Base-by-base conservation (phyloP, 2,888 invertebrate genomes). In the Netelia fuscicornis region DNA sequence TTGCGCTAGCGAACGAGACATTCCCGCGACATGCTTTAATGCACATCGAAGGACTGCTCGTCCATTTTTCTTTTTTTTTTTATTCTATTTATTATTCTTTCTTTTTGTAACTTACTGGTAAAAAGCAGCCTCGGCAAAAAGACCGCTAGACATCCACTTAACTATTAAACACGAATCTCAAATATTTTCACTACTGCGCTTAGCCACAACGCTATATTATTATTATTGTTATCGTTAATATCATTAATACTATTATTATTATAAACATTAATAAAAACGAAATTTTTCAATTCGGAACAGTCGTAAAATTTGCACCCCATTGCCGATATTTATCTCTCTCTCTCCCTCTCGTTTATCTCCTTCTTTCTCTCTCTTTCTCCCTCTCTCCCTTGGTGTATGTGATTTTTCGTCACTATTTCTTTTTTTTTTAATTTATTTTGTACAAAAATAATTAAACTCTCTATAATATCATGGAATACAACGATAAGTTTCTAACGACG, bases 381-480 rank as follows among this genome's bases (percentile, higher is more conserved):
- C 44, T 44, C 72, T 58, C 72, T n/a, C 65, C 56, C 10, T 42
- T 62, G n/a, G 9, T 23, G 37, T 58, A 20, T 42, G 30, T 30
- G 30, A 30, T 5, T 30, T 5, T 2, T 30, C 30, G 30, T 30
- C 30, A 6, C n/a, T 67, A 42, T 65, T 8, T 60, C 54, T 65
- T 64, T 68, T n/a, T 44, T 30, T 30, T 30, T 25, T 25, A 0
- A 30, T 30, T 30, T 30, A 30, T 81, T 68, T 65, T 80, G 90
- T 91, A 91, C 88, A 91, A 91, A 91, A 91, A 91, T 91, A 91
- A 91, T 88, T 90, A 90, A 91, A 90, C 81, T 91, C 89, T 90
- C 89, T 89, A 89, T 87, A 86, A 17, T 17, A 17, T 87, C 80
- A 87, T 87, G 83, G 72, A 86, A 88, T 87, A 75, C 79, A 90